Base-by-base conservation (phyloP, 1,140 invertebrate species). In the Heliconius nattereri region DNA sequence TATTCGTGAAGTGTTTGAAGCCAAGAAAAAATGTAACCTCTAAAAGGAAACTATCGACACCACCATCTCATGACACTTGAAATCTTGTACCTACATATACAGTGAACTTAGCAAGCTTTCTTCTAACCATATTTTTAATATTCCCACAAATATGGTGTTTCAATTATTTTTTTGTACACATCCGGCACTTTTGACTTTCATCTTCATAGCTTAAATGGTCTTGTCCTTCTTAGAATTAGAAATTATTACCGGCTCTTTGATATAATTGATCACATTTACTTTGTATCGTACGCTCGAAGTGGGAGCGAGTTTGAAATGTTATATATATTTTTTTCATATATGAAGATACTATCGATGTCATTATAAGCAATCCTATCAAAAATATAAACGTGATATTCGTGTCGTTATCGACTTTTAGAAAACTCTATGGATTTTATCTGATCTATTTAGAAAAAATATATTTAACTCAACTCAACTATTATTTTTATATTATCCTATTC, bases 231-330 rank as follows among this genome's bases (percentile, higher is more conserved):
- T n/a, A 66, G 76, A 81, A 81, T 70, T 80, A 71, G 78, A 80
- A 78, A 80, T 78, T 76, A 32, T 75, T 73, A 37, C 66, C 57
- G n/a, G 78, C 81, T 85, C 73, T 78, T 78, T 75, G 79, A 54
- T 81, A 78, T 78, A 54, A 77, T 52, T 80, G 49, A 70, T 57
- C 29, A 19, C 45, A n/a, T 57, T 60, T 75, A 75, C 45, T 52
- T 57, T 2, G 19, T 32, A 35, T 73, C 29, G 35, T 57, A 70
- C 40, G 71, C 71, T 23, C 49, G 19, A 13, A 70, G 66, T 81
- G 52, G n/a, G 32, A 78, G 52, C 54, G 71, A 45, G 13, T 78
- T 57, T 26, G 40, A 6, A 7, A 20, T 7, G 11, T 23, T 57
- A n/a, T 6, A 20, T 54, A n/a, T n/a, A n/a, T 54, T 57, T 57